Base-by-base conservation (phyloP, 2,888 invertebrate genomes). In the Tipula confusa region DNA sequence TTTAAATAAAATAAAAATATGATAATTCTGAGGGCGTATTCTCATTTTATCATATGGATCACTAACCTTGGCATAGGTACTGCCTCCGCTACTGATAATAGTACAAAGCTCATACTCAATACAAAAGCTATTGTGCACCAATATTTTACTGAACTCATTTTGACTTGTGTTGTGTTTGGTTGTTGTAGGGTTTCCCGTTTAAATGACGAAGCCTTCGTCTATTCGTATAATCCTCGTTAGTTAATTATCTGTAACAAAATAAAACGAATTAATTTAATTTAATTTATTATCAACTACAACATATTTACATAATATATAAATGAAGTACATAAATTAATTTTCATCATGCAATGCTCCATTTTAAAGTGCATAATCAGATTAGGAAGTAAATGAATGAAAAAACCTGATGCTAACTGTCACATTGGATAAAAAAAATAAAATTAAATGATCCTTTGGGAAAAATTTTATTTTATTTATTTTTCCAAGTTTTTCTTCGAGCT, bases 31-130 rank as follows among this genome's bases (percentile, higher is more conserved):
- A 81, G 29, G 29, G 29, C 5, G n/a, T 6, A n/a, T n/a, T n/a
- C n/a, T n/a, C n/a, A n/a, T n/a, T n/a, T n/a, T n/a, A n/a, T 24
- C 15, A 79, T 29, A 28, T 29, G n/a, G n/a, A n/a, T n/a, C n/a
- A 28, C 15, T 33, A 86, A 90, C 90, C 90, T 89, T 87, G 89
- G 88, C 87, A 89, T 87, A 4, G 86, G 89, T 15, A 88, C 89
- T 33, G 87, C 88, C 84, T 90, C 88, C 84, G 86, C 86, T 43
- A 86, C 87, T 84, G 88, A 86, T 64, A 88, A 87, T 83, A 90
- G 85, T 84, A 88, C 85, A 85, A 89, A 85, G 83, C 87, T 88
- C 82, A 89, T 85, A 83, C 87, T 86, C 83, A 88, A 85, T 82
- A 88, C 84, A 29, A 87, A 87, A 84, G 88, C 86, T 84, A 87